Evolutionary conservation across 1,140 invertebrate species (phyloP).

Genomic region (Panagrolaimus sp.): DNA sequence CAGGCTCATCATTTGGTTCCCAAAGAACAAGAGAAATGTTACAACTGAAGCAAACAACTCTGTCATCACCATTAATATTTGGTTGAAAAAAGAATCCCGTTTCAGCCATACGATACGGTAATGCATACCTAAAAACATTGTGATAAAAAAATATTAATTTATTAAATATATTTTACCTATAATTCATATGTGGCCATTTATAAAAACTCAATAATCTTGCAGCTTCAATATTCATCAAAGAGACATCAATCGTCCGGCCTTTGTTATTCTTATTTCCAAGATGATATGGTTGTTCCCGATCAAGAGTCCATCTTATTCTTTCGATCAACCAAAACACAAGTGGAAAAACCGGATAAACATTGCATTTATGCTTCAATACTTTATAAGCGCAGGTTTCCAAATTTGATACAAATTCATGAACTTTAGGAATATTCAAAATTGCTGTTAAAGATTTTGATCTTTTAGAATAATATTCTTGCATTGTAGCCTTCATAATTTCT

Average conservation of each 20-base stretch:
- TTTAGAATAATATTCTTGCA: no score
- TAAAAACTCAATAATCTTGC: constrained; percentile 79
- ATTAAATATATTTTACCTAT: no score
- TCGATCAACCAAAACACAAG: constrained; percentile 3
- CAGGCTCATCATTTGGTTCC: constrained; percentile 90
- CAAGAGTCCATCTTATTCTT: constrained; percentile 19
- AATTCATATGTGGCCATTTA: constrained; percentile 88
- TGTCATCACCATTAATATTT: constrained; percentile 77
- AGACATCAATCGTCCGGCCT: constrained; percentile 19
- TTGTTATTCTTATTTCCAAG: no score
- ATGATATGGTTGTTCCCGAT: constrained; percentile 5
- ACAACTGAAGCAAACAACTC: constrained; percentile 89
- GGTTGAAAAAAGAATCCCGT: constrained; percentile 90
- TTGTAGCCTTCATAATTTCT: no score
- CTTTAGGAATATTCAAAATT: background rate
- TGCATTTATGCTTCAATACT: background rate
- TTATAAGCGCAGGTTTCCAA: background rate
- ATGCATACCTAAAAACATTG: constrained; percentile 71
- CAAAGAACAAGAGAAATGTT: constrained; percentile 85
- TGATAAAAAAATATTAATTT: no score
- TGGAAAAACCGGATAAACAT: background rate
- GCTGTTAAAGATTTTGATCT: no score
- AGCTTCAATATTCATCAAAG: constrained; percentile 80
- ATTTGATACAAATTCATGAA: background rate
- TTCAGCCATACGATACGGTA: constrained; percentile 88